These are phyloP conservation scores for Myotis planiceps DNA, from an alignment of 2,797 vertebrate genomes.

Conservation along the genomic window DNA sequence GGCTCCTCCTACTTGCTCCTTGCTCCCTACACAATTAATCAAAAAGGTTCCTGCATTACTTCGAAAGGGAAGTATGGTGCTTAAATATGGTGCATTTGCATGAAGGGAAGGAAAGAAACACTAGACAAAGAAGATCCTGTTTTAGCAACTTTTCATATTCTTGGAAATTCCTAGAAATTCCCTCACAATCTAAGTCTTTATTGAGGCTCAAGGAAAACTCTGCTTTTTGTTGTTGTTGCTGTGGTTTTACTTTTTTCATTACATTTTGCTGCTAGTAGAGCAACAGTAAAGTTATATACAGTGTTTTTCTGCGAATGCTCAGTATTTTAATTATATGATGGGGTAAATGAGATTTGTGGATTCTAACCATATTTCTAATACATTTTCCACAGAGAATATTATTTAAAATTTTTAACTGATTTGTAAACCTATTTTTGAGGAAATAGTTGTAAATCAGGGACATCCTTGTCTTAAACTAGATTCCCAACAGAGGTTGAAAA, in stretches of 20 bases:
- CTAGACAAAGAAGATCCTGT: not conserved
- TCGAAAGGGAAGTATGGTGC: not conserved
- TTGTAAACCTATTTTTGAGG: not conserved
- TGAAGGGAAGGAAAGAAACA: not conserved
- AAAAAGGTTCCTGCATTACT: not conserved
- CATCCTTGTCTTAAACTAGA: not conserved
- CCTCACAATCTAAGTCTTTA: not conserved
- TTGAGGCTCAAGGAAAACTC: not conserved
- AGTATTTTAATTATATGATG: not conserved
- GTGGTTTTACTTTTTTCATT: not conserved
- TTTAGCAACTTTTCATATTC: not conserved
- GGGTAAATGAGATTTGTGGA: not conserved
- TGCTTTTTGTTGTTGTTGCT: not conserved
- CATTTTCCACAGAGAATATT: not conserved
- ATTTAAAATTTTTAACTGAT: not conserved
- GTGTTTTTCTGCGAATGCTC: not conserved
- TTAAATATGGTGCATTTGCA: not conserved
- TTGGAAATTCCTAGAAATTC: slow-evolving; percentile 15
- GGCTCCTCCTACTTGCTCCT: not conserved
- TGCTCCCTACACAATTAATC: not conserved
- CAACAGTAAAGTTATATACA: not conserved
- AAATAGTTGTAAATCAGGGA: not conserved
- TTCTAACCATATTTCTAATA: not conserved
- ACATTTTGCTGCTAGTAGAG: not conserved
- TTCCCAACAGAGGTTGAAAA: not conserved